A percentile compares a stretch with the other conserved stretches of the same genome.
phyloP scores from a whole-genome alignment of 2,888 invertebrate species.

The Diplazon laetatorius region DNA sequence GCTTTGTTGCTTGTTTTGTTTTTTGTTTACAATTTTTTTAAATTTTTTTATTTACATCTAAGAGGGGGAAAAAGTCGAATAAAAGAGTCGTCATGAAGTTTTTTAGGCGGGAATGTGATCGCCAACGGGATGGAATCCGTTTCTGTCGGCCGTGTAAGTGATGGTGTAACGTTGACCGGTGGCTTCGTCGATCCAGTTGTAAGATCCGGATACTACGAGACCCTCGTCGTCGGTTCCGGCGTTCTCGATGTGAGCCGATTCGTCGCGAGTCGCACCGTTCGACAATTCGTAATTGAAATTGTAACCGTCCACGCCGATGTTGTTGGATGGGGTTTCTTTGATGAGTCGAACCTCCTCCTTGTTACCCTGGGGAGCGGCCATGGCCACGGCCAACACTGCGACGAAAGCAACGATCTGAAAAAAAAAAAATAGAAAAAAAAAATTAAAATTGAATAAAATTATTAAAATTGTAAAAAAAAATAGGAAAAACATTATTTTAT shows the following conservation, averaged over 20 bases:
- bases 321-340: conserved; percentile 72
- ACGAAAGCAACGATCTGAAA: conserved; percentile 72
- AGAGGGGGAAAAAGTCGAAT: no score
- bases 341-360: conserved; percentile 63
- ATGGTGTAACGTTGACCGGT: conserved; percentile 70
- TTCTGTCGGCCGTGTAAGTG: no score
- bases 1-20: no score
- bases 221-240: conserved; percentile 64
- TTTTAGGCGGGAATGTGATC: conserved; percentile 70
- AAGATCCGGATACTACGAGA: conserved; percentile 73
- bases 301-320: conserved; percentile 75
- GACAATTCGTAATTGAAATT: conserved; percentile 72
- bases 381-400: conserved; percentile 71
- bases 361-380: conserved; percentile 69
- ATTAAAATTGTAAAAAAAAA: not conserved
- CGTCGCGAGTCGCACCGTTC: conserved; percentile 70
- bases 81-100: not conserved
- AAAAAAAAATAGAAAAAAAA: conserved; percentile 39
- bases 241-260: conserved; percentile 70
- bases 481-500: no score
- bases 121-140: conserved; percentile 72
- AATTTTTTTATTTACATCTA: no score
- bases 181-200: conserved; percentile 71
- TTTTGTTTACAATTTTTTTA: no score
- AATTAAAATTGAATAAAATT: not conserved